Evolutionary conservation across 2,113 vertebrate species (phyloP).

Genomic region (Vulpes ferrilata): DNA sequence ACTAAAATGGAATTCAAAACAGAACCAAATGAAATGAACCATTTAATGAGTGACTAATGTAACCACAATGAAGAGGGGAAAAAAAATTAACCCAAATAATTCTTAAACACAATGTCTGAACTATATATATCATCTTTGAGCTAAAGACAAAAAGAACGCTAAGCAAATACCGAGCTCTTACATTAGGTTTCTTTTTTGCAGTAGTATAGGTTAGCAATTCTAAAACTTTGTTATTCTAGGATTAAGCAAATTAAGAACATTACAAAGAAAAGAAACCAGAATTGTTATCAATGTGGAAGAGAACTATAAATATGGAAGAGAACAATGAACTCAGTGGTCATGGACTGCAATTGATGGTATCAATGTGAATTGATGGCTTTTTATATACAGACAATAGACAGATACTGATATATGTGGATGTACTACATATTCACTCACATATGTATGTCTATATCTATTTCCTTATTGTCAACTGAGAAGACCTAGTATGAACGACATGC

Average conservation of each 20-base stretch:
- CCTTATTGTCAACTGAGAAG: neutral
- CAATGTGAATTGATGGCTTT: neutral
- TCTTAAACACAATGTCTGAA: neutral
- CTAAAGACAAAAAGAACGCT: slow-evolving; percentile 8
- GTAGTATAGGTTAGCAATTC: neutral
- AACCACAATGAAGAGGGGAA: neutral
- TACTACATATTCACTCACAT: neutral
- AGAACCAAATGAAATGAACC: neutral
- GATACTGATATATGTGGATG: accelerated
- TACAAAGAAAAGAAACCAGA: neutral
- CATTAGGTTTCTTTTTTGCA: neutral
- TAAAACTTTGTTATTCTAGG: neutral
- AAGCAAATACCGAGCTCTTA: neutral
- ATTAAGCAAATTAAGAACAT: neutral
- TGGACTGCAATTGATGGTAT: neutral
- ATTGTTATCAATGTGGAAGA: neutral
- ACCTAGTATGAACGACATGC: neutral
- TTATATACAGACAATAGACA: neutral
- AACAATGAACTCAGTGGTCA: neutral
- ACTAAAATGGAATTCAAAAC: slow-evolving; percentile 6
- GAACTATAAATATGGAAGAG: neutral
- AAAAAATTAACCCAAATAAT: neutral
- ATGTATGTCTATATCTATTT: neutral
- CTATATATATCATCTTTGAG: neutral
- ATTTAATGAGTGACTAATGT: neutral